Conservation (phyloP, 2,797 vertebrate genomes). For the Nannoperca obscura region DNA sequence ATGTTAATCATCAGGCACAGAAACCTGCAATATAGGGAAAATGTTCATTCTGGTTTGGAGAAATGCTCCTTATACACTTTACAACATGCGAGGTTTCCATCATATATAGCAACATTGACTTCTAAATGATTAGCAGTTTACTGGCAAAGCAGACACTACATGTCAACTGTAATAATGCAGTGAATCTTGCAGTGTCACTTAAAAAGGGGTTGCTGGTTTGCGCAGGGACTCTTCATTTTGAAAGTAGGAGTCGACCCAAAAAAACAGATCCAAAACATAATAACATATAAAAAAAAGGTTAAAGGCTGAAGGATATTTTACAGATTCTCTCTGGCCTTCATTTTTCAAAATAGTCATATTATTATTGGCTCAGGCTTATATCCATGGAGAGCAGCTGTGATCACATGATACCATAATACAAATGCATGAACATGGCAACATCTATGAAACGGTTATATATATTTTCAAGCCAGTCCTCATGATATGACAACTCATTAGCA, state of each 20-base stretch:
- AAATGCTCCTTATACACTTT: neutral
- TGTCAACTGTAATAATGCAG: neutral
- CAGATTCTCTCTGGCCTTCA: neutral
- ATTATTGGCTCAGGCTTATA: neutral
- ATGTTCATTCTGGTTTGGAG: neutral
- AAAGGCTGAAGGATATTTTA: conserved; percentile 12
- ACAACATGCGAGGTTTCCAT: neutral
- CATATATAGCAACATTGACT: neutral
- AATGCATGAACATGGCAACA: conserved; percentile 16
- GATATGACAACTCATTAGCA: neutral
- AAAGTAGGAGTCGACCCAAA: conserved; percentile 5
- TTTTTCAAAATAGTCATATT: conserved; percentile 18
- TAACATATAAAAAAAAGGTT: neutral
- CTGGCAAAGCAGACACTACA: neutral
- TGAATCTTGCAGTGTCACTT: neutral
- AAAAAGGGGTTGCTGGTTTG: neutral
- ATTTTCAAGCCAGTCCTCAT: neutral
- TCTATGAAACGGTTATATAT: neutral
- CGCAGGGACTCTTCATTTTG: too few relatives aligned
- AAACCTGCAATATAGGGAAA: neutral
- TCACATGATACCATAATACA: conserved; percentile 11
- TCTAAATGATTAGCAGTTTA: neutral
- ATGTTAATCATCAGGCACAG: neutral
- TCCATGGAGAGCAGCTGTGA: conserved; percentile 20
- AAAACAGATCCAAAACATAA: conserved; percentile 35